Conservation (phyloP, 2,113 vertebrate species). For the Semnornis frantzii region DNA sequence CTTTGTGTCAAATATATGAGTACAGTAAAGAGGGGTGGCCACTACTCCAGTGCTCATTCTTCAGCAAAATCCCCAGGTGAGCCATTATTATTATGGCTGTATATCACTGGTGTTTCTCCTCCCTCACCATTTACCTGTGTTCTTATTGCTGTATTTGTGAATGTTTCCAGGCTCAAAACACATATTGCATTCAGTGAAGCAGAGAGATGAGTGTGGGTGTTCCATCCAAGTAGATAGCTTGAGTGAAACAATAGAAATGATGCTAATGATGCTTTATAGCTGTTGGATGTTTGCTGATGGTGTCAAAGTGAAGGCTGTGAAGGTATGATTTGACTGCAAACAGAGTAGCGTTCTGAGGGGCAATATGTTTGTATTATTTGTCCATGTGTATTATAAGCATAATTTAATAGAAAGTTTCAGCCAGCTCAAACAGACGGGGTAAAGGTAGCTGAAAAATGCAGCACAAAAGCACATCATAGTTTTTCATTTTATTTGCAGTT, state of each 20-base stretch:
- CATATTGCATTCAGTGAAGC: neutral
- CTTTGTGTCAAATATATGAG: slow-evolving; percentile 75
- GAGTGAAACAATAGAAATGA: neutral
- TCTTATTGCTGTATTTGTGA: slow-evolving; percentile 59
- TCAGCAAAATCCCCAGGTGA: slow-evolving; percentile 94
- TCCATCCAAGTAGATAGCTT: neutral
- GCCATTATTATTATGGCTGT: slow-evolving; percentile 74
- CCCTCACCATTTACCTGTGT: slow-evolving; percentile 42
- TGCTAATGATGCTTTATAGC: neutral
- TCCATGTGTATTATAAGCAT: neutral
- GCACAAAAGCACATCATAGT: neutral
- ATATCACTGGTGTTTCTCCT: slow-evolving; percentile 60
- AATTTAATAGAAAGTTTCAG: neutral
- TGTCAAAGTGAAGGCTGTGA: neutral
- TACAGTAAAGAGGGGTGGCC: slow-evolving; percentile 87
- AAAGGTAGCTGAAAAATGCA: neutral
- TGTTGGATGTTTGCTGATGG: neutral
- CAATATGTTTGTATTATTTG: neutral
- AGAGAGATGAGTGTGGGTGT: neutral
- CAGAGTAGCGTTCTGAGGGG: neutral
- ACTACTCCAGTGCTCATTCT: slow-evolving; percentile 86
- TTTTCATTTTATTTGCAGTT: neutral
- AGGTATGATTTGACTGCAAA: neutral
- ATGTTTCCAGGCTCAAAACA: slow-evolving; percentile 12
- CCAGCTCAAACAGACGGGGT: neutral